Percentiles rank a stretch among this genome's conserved stretches.
Conservation (phyloP, 2,797 vertebrate genomes). For the Falco cherrug region DNA sequence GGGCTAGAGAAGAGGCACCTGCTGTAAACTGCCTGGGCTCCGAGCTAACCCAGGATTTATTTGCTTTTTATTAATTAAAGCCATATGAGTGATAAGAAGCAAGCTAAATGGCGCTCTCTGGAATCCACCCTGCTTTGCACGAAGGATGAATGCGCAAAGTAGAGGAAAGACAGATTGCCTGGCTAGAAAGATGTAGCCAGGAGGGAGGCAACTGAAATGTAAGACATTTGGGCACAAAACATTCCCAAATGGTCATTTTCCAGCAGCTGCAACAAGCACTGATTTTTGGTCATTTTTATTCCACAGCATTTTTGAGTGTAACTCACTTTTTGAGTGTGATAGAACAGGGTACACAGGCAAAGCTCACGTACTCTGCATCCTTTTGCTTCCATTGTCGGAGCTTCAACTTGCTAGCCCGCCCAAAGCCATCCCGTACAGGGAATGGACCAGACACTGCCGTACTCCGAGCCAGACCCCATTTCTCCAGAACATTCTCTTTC, state of each 20-base stretch:
- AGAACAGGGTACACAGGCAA: not conserved
- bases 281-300: not conserved
- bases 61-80: not conserved
- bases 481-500: not conserved
- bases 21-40: not conserved
- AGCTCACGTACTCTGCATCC: not conserved
- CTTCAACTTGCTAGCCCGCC: not conserved
- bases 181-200: not conserved
- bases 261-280: not conserved
- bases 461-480: not conserved
- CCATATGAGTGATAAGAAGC: fast-evolving
- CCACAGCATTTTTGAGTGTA: not conserved
- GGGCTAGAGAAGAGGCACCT: not conserved
- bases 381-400: not conserved
- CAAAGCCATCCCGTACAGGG: not conserved
- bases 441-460: too few species aligned
- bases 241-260: not conserved
- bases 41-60: not conserved
- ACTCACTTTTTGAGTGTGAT: not conserved
- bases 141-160: fast-evolving
- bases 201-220: not conserved
- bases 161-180: not conserved
- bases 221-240: not conserved
- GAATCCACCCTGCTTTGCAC: fast-evolving
- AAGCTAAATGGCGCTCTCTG: not conserved